These are phyloP conservation scores for Pygoscelis adeliae DNA, from an alignment of 2,113 vertebrate species.

Conservation along the genomic window DNA sequence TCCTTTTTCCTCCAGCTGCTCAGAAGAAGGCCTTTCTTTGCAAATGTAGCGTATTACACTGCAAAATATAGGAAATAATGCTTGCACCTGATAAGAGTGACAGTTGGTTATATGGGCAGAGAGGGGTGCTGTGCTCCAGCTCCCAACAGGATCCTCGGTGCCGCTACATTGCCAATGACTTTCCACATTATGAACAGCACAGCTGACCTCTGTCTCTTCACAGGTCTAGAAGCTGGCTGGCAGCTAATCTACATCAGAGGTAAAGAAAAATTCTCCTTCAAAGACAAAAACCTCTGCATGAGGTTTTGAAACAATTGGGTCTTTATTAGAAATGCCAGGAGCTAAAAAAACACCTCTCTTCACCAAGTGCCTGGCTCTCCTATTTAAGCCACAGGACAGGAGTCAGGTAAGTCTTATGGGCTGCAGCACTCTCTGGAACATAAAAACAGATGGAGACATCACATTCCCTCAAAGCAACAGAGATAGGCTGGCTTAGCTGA, in stretches of 20 bases:
- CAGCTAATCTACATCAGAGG: neutral
- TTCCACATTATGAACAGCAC: neutral
- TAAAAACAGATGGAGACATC: neutral
- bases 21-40: neutral
- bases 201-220: neutral
- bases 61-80: neutral
- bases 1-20: neutral
- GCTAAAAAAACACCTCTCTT: neutral
- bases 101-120: neutral
- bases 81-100: neutral
- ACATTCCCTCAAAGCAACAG: neutral
- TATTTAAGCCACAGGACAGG: neutral
- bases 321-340: neutral
- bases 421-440: neutral
- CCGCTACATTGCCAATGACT: neutral
- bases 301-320: neutral
- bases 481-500: neutral
- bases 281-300: neutral
- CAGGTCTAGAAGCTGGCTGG: neutral
- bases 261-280: neutral
- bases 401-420: neutral
- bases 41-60: neutral
- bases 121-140: neutral
- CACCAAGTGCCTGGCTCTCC: neutral
- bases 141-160: neutral